Conservation (phyloP, 2,888 invertebrate species). For the Argyresthia goedartella region DNA sequence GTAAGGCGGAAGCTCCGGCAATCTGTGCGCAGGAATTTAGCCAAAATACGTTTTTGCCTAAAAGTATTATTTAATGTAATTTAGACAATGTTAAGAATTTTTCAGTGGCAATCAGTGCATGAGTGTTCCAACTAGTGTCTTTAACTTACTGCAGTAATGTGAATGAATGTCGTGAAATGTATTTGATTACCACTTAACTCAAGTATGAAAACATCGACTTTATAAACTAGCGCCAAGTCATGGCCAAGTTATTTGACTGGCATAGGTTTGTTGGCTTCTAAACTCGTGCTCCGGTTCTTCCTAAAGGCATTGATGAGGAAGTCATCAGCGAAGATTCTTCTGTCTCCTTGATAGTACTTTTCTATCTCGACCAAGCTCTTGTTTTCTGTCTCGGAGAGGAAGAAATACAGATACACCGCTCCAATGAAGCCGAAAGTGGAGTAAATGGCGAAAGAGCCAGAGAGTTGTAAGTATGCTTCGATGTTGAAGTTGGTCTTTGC, state of each 20-base stretch:
- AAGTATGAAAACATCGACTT: no score
- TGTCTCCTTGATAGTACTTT: slow-evolving; percentile 48
- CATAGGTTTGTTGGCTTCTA: slow-evolving; percentile 39
- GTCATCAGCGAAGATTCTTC: slow-evolving; percentile 52
- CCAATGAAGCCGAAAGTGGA: slow-evolving; percentile 52
- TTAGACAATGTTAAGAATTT: no score
- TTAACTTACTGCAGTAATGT: no score
- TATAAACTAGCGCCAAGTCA: slow-evolving; percentile 7
- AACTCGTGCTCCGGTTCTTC: slow-evolving; percentile 29
- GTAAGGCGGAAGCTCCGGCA: no score
- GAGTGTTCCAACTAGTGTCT: no score
- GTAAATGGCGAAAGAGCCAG: slow-evolving; percentile 62
- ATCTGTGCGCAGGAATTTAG: no score
- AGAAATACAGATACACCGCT: slow-evolving; percentile 59
- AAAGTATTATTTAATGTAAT: no score
- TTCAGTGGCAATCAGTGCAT: no score
- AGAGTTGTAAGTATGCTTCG: slow-evolving; percentile 52
- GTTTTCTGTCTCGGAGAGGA: slow-evolving; percentile 68
- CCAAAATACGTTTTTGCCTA: no score
- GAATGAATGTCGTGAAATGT: no score
- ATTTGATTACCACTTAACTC: no score
- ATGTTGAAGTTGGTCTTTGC: slow-evolving; percentile 68
- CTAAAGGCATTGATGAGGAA: slow-evolving; percentile 48
- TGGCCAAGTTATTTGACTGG: slow-evolving; percentile 31
- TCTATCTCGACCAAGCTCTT: slow-evolving; percentile 65